Evolutionary conservation across 2,797 vertebrate genomes (phyloP), one percentile per base, ranked within the genome.

Genomic region (Odontamblyopus rebecca): DNA sequence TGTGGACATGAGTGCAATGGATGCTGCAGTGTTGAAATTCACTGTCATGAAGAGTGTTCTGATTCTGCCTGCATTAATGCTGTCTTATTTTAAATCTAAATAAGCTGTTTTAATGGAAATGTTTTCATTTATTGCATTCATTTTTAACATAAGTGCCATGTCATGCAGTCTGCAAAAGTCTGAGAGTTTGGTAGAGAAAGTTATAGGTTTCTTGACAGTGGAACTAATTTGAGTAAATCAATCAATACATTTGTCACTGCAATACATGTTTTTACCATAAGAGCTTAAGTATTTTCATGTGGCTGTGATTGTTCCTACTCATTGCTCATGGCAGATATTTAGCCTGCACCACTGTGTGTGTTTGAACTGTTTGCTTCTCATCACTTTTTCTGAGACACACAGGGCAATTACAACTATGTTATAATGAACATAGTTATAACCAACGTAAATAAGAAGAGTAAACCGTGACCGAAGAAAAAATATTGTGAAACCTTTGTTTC

Each of bases 71-170:
- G 68, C 81, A 1, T 59, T 27, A 64, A 70, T 75, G 77, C 81
- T 69, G 72, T 72, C 70, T 71, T 53, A 75, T 69, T 13, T 8
- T 1, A 4, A 66, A 32, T 80, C 61, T 44, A 72, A 60, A 78
- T 71, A 62, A 81, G 77, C 76, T 75, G 80, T 80, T 73, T 71
- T 50, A 48, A 79, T 79, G 82, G 85, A 80, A 81, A 85, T 85
- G 83, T 74, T 80, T 84, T 85, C 30, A 57, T 83, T 77, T 79
- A 61, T 79, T 68, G 30, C 61, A 59, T 79, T 79, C 72, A 78
- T 66, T 67, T 79, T 81, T 85, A 71, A 85, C 81, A 84, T 78
- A 89, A 83, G 87, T 90, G 89, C 90, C 85, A 89, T 90, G 85
- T 84, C 81, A 74, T 86, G 82, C 78, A 73, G 71, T 79, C 72